These are phyloP conservation scores for Metopia argyrocephala DNA, from an alignment of 2,888 invertebrate species.

Conservation along the genomic window DNA sequence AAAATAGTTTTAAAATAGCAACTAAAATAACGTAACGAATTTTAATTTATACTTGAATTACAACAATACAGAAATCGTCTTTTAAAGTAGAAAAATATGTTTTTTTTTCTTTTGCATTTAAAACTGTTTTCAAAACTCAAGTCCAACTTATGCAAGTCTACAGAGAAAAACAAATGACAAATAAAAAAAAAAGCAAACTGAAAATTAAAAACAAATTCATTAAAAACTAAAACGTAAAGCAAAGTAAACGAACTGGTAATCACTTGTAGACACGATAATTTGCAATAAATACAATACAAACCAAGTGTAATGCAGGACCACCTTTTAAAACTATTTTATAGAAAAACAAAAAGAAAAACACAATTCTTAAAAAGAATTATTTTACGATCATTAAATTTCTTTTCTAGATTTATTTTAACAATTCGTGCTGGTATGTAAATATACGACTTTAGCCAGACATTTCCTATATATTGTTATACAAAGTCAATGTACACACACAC, in stretches of 20 bases:
- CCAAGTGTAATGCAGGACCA: conserved; percentile 10
- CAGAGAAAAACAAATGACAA: no score
- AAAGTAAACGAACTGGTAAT: conserved; percentile 41
- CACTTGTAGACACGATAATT: conserved; percentile 58
- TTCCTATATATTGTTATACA: no score
- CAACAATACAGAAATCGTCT: background rate
- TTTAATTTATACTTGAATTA: no score
- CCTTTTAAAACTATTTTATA: conserved; percentile 6
- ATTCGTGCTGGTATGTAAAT: conserved; percentile 51
- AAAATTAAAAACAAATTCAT: conserved; percentile 46
- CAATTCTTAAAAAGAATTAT: conserved; percentile 18
- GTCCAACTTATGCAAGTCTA: background rate
- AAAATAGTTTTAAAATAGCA: conserved; percentile 31
- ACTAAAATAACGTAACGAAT: conserved; percentile 12
- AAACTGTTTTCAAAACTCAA: background rate
- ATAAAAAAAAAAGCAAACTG: conserved; percentile 55
- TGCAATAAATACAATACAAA: conserved; percentile 29
- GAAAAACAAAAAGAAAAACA: background rate
- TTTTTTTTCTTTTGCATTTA: background rate
- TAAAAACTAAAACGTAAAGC: background rate
- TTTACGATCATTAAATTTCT: conserved; percentile 27
- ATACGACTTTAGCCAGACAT: background rate
- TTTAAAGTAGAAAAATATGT: background rate
- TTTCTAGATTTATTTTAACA: background rate
- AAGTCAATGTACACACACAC: no score